Evolutionary conservation across 2,888 invertebrate species (phyloP), one percentile per base, ranked within the genome.

Genomic region (Microctonus aethiopoides): DNA sequence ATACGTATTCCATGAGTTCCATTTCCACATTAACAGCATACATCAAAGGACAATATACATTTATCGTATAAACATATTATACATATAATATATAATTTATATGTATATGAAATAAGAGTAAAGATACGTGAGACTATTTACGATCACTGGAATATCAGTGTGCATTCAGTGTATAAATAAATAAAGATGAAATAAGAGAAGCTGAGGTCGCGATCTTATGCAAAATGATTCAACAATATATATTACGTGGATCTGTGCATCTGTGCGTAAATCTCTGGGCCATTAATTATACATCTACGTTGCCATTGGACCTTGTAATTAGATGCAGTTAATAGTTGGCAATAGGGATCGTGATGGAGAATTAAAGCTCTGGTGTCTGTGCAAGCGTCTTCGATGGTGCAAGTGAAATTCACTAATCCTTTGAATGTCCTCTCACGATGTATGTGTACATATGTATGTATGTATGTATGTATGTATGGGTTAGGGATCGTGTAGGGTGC

Each of bases 241-340:
- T n/a, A n/a, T n/a, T n/a, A n/a, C n/a, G n/a, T n/a, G n/a, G n/a
- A 84, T 82, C 80, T 76, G 82, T 78, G 82, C 83, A 83, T 80
- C 80, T 80, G 80, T 77, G 80, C 84, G 82, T 83, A 83, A 84
- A 84, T 86, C 82, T 81, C 76, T 70, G 75, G 78, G 80, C 80
- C 83, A 85, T 86, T 85, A 85, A 85, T 86, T 85, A 84, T 79
- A 78, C 82, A 84, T 85, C 83, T 79, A 80, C 80, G 83, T 80
- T 78, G 80, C n/a, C 81, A 79, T 81, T 80, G 79, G 80, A 77
- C 80, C 83, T 83, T 84, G 83, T 85, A 86, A 84, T 86, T 86
- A 84, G 83, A 85, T 85, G 82, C 85, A 84, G 83, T 83, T 86
- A 84, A 85, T 85, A 86, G 84, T 82, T 81, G 77, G 77, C 70